Evolutionary conservation across 2,797 vertebrate species (phyloP), one percentile per base, ranked within the genome.

Genomic region (Myripristis murdjan): DNA sequence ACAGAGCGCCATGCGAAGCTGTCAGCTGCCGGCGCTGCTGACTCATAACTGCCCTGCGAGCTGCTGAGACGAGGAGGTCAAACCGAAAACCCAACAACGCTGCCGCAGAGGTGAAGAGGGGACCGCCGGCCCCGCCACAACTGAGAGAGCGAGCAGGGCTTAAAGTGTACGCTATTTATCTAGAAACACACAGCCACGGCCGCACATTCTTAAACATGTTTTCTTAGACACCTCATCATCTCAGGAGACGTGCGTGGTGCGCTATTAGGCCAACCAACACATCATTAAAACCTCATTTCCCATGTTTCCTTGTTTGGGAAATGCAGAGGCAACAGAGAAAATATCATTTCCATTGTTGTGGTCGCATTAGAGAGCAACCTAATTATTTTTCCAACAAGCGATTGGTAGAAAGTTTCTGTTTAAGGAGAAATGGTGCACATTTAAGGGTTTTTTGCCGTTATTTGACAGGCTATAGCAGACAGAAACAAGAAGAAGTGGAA

Each of bases 31-130:
- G 71, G 54, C 75, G 84, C 75, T 91, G 90, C 91, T 94, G 93
- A 94, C 90, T 93, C 94, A 94, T 88, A 84, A 87, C 75, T 72
- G 81, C 65, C 81, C 87, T 47, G 60, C 31, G 81, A 84, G 84
- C 72, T 56, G 77, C 79, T 60, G 83, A 77, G 75, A 70, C 72
- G 43, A 65, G 31, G 24, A 57, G 53, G 18, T 43, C 82, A 70
- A 85, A 75, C 73, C 48, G 41, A 69, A 20, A n/a, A 70, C 82
- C 70, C 78, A 35, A 35, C n/a, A 77, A 85, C 74, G 71, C 77
- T 20, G 49, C 53, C 76, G 73, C 73, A 79, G 61, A 57, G 23
- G 67, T 16, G n/a, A 43, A 55, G 68, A 72, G 70, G 56, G 66
- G 3, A 23, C 51, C 9, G 55, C 55, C 59, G 59, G 48, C 57